phyloP scores from a whole-genome alignment of 92 coral and sea anemone genomes.

The Zoanthus gigantus region DNA sequence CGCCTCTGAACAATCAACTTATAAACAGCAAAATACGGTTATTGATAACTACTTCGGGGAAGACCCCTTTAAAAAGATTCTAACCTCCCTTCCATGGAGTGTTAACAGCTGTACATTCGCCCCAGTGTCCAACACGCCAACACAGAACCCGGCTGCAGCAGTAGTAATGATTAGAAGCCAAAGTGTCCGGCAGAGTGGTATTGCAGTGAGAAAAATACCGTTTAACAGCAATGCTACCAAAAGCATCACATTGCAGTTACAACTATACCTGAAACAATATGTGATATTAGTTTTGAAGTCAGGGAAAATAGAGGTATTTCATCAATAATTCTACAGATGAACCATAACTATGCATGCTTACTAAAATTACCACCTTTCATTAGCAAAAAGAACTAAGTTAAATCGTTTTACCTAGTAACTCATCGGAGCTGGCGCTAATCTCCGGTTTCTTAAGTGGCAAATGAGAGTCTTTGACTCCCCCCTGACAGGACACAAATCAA shows the following conservation, averaged over 20 bases:
- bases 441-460: too few species aligned
- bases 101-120: slow-evolving; percentile 87
- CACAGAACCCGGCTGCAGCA: slow-evolving; percentile 93
- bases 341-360: too few species aligned
- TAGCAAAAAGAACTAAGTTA: too few species aligned
- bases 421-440: too few species aligned
- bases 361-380: too few species aligned
- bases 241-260: slow-evolving; percentile 82
- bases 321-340: background rate
- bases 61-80: background rate
- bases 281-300: background rate
- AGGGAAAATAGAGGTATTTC: background rate
- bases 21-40: too few species aligned
- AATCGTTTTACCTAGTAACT: too few species aligned
- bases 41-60: too few species aligned
- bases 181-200: slow-evolving; percentile 85
- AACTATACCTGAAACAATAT: slow-evolving; percentile 68
- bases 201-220: slow-evolving; percentile 79
- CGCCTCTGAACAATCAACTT: too few species aligned
- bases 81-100: slow-evolving; percentile 87
- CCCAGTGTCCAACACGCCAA: slow-evolving; percentile 93
- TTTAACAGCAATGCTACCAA: slow-evolving; percentile 73
- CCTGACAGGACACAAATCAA: too few species aligned
- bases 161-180: slow-evolving; percentile 84
- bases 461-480: too few species aligned